These are phyloP conservation scores for Hoplodrina ambigua DNA, from an alignment of 2,888 invertebrate species.

Conservation along the genomic window DNA sequence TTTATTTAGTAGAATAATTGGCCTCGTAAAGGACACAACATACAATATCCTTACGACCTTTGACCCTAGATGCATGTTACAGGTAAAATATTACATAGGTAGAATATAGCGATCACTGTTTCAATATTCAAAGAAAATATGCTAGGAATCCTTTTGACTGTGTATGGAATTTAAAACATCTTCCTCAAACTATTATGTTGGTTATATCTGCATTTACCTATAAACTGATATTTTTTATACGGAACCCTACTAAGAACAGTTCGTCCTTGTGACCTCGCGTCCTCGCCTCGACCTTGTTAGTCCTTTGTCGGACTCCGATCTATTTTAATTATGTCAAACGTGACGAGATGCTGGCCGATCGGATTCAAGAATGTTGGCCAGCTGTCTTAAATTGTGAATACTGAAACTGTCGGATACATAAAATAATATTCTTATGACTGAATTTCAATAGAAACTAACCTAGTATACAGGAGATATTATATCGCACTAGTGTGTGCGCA, in stretches of 20 bases:
- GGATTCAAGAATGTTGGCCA: conserved; percentile 16
- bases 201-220: neutral
- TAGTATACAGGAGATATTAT: no score
- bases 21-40: no score
- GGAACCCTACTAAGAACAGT: neutral
- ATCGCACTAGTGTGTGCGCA: no score
- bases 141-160: neutral
- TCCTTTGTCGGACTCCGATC: conserved; percentile 25
- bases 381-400: neutral
- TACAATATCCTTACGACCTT: no score
- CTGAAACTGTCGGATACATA: neutral
- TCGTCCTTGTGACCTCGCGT: conserved; percentile 20
- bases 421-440: no score
- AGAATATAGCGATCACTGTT: neutral
- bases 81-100: no score
- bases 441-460: no score
- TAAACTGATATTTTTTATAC: neutral
- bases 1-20: no score
- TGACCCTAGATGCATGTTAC: no score
- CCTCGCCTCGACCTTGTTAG: conserved; percentile 27
- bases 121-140: no score
- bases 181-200: neutral
- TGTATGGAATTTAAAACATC: neutral
- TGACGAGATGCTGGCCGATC: conserved; percentile 7
- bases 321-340: conserved; percentile 44